These are phyloP conservation scores for Drosophila pallidifrons DNA, from an alignment of 1,140 invertebrate species.

Conservation along the genomic window DNA sequence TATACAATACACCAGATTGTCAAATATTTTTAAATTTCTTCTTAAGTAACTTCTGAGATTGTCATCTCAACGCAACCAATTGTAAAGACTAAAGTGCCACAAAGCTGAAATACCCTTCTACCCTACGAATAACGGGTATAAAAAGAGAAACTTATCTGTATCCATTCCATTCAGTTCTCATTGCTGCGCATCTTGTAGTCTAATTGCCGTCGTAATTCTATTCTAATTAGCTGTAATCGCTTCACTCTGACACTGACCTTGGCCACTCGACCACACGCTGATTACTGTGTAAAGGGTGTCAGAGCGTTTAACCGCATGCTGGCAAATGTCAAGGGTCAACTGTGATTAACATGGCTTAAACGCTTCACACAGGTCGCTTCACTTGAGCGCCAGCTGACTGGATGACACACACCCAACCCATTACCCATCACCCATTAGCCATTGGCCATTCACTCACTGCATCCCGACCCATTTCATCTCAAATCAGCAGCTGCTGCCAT, in stretches of 20 bases:
- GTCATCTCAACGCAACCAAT: too few species aligned
- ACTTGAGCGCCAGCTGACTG: constrained; percentile 14
- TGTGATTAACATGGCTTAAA: constrained; percentile 27
- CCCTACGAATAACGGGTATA: too few species aligned
- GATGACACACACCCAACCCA: neutral
- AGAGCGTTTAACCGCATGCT: constrained; percentile 37
- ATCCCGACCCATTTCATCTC: too few species aligned
- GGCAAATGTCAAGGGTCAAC: constrained; percentile 35
- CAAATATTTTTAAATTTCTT: too few species aligned
- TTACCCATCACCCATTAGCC: constrained; percentile 9
- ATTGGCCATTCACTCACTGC: too few species aligned
- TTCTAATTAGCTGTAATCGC: constrained; percentile 17
- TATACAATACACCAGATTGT: too few species aligned
- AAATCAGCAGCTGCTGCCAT: too few species aligned
- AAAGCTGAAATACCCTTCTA: too few species aligned
- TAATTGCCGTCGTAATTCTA: neutral
- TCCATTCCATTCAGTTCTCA: too few species aligned
- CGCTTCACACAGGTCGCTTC: constrained; percentile 15
- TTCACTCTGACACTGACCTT: constrained; percentile 8
- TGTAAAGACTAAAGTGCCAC: too few species aligned
- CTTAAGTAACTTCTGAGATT: too few species aligned
- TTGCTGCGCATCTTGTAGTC: neutral
- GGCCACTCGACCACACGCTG: neutral
- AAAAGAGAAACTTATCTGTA: too few species aligned
- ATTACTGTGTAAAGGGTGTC: constrained; percentile 4